Evolutionary conservation across 2,888 invertebrate species (phyloP).

Genomic region (Heliconius cydno): DNA sequence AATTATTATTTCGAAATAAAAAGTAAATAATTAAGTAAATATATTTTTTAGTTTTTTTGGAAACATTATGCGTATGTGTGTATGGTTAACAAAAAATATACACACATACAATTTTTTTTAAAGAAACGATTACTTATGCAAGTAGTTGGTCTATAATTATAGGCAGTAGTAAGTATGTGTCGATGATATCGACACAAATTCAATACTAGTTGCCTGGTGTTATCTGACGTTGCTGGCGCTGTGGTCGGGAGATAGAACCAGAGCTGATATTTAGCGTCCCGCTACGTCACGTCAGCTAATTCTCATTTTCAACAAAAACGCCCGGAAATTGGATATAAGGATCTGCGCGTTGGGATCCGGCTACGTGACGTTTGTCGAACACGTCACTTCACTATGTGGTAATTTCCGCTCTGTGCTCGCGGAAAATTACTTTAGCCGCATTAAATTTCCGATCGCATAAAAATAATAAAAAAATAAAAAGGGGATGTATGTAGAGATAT

Average conservation of each 20-base stretch:
- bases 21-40: too few species aligned
- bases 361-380: constrained; percentile 83
- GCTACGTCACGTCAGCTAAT: constrained; percentile 80
- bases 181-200: neutral
- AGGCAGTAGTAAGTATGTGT: neutral
- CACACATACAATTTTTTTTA: neutral
- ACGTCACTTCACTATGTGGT: constrained; percentile 83
- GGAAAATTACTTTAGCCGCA: constrained; percentile 83
- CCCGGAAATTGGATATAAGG: constrained; percentile 83
- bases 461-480: constrained; percentile 64
- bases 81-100: too few species aligned
- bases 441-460: constrained; percentile 79
- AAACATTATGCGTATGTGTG: too few species aligned
- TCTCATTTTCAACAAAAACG: constrained; percentile 82
- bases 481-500: neutral
- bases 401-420: constrained; percentile 81
- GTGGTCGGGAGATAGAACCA: constrained; percentile 44
- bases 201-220: neutral
- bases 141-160: neutral
- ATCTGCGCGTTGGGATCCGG: constrained; percentile 80
- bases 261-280: constrained; percentile 76
- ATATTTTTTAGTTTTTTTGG: too few species aligned
- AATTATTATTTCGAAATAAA: too few species aligned
- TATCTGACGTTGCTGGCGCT: too few species aligned
- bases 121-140: neutral